phyloP scores from a whole-genome alignment of 2,797 vertebrate species.

The Sebastes variabilis region DNA sequence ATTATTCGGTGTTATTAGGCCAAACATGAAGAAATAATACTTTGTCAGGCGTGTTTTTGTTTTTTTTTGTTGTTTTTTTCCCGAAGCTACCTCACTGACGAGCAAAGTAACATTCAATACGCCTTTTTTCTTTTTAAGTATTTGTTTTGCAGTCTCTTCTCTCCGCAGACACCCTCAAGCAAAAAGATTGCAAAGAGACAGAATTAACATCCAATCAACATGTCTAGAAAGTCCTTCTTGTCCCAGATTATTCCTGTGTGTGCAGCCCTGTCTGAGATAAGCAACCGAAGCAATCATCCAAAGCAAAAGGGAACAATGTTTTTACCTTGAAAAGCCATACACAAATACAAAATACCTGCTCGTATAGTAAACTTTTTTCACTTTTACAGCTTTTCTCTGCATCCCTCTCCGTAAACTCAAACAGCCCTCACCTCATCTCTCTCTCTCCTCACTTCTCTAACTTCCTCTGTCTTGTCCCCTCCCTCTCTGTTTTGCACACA shows the following conservation, averaged over 20 bases:
- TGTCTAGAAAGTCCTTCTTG: slow-evolving; percentile 15
- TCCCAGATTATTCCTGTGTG: slow-evolving; percentile 34
- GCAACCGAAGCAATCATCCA: slow-evolving; percentile 5
- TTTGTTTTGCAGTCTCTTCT: slow-evolving; percentile 21
- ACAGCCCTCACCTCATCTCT: not conserved
- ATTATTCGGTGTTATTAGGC: not conserved
- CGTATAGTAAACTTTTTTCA: not conserved
- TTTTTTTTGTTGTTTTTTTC: not conserved
- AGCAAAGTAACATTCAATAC: not conserved
- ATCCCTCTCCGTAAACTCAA: not conserved
- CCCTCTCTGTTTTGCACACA: slow-evolving; percentile 25
- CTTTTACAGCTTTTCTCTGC: not conserved
- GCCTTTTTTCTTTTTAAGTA: not conserved
- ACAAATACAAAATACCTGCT: slow-evolving; percentile 11
- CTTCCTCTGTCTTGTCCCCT: not conserved
- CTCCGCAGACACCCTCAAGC: not conserved
- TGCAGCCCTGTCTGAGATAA: slow-evolving; percentile 22
- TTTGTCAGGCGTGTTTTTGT: fast-evolving
- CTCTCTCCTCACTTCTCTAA: not conserved
- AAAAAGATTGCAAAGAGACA: slow-evolving; percentile 33
- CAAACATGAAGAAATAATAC: slow-evolving; percentile 2
- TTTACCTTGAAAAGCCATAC: not conserved
- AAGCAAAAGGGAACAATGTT: slow-evolving; percentile 13
- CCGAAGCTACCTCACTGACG: not conserved
- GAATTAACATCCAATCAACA: slow-evolving; percentile 34